Evolutionary conservation across 2,888 invertebrate genomes (phyloP).

Genomic region (Melolontha melolontha): DNA sequence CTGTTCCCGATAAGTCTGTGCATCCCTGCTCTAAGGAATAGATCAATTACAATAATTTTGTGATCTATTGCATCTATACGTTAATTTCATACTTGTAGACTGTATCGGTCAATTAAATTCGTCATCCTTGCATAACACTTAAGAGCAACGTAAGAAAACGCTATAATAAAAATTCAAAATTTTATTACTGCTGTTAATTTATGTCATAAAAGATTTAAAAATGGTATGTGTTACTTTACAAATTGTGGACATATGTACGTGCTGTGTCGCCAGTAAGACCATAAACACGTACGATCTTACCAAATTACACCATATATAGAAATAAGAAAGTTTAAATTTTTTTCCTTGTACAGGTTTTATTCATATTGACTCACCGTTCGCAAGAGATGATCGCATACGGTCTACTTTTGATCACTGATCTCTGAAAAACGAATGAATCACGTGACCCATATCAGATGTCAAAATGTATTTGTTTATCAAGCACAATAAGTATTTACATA

Average conservation of each 20-base stretch:
- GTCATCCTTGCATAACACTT: no score
- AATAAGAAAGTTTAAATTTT: slow-evolving; percentile 36
- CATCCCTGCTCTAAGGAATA: no score
- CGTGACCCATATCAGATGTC: slow-evolving; percentile 20
- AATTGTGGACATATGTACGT: background rate
- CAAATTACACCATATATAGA: slow-evolving; percentile 40
- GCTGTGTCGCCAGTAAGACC: slow-evolving; percentile 6
- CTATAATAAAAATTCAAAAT: no score
- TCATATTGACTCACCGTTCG: slow-evolving; percentile 31
- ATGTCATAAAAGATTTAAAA: no score
- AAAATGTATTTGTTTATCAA: slow-evolving; percentile 7
- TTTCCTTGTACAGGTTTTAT: slow-evolving; percentile 27
- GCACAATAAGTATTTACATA: background rate
- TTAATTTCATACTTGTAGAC: no score
- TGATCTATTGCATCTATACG: no score
- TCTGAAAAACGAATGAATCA: slow-evolving; percentile 15
- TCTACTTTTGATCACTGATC: slow-evolving; percentile 34
- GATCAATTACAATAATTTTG: no score
- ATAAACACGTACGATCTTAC: slow-evolving; percentile 24
- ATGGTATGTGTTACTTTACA: slow-evolving; percentile 2
- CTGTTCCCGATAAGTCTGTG: no score
- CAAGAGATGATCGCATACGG: slow-evolving; percentile 41
- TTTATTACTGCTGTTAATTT: no score
- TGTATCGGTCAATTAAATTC: no score
- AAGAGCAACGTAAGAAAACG: no score